These are phyloP conservation scores for Epinephelus moara DNA, from an alignment of 2,113 vertebrate genomes.

Conservation along the genomic window DNA sequence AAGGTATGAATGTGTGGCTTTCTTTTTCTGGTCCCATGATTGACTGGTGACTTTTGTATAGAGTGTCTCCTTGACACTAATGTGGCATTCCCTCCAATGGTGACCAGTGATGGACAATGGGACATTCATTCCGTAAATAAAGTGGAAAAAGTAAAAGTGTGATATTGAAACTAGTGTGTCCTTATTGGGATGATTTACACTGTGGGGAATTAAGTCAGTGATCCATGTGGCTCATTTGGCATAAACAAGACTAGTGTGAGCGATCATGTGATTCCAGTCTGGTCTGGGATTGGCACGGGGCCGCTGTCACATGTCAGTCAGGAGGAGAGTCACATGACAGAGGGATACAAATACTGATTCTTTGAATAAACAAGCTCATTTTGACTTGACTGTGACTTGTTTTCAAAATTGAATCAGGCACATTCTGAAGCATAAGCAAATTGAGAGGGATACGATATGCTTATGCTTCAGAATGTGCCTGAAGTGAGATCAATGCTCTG, in stretches of 20 bases:
- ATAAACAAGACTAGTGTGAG: slow-evolving; percentile 63
- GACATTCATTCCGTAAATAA: neutral
- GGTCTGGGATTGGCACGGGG: slow-evolving; percentile 79
- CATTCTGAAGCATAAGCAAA: slow-evolving; percentile 63
- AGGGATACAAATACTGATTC: slow-evolving; percentile 71
- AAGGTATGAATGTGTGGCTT: slow-evolving; percentile 25
- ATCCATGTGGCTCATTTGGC: slow-evolving; percentile 66
- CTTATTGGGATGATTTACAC: slow-evolving; percentile 28
- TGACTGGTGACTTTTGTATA: slow-evolving; percentile 31
- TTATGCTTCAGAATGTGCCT: slow-evolving; percentile 22
- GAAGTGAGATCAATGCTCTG: slow-evolving; percentile 27
- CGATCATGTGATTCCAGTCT: slow-evolving; percentile 82
- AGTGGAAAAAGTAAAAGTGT: slow-evolving; percentile 2
- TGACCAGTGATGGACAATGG: slow-evolving; percentile 8
- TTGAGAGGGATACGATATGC: neutral
- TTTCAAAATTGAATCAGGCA: slow-evolving; percentile 75
- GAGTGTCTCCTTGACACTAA: neutral
- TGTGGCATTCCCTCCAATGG: neutral
- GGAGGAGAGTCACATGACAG: slow-evolving; percentile 82
- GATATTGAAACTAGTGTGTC: slow-evolving; percentile 17
- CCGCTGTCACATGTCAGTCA: slow-evolving; percentile 86
- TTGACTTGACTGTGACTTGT: slow-evolving; percentile 45
- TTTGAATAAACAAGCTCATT: slow-evolving; percentile 75
- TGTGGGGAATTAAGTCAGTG: slow-evolving; percentile 51
- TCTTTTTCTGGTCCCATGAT: slow-evolving; percentile 31